Base-by-base conservation (phyloP, 2,888 invertebrate species). In the Plemyria rubiginata region DNA sequence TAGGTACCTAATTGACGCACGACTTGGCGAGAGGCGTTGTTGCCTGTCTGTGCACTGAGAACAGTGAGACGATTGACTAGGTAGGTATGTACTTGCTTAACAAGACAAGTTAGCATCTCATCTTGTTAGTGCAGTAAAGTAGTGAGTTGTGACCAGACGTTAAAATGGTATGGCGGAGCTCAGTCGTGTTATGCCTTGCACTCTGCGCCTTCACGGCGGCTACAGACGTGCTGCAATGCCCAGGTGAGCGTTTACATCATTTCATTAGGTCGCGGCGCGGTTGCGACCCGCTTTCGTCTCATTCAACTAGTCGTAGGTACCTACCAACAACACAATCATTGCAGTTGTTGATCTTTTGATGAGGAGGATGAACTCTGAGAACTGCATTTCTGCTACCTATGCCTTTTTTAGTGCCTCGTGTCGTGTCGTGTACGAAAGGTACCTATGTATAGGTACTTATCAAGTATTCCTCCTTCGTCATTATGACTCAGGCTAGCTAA, bases 161-260 rank as follows among this genome's bases (percentile, higher is more conserved):
- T 74, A 80, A 64, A 65, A 90, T 91, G 91, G 74, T 79, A 61
- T 72, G 79, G 53, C 66, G 76, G 54, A 77, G 86, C 74, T 77
- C 77, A 72, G 75, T 88, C 73, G 84, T 85, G 82, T 83, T 66
- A 2, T 53, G 79, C 69, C 72, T 78, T 59, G 78, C 75, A 38
- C 66, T 87, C 36, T 41, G 86, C 65, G 84, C 84, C 46, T 51
- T 77, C 55, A 78, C 79, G 40, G 75, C 77, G 51, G 87, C 88
- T 67, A 86, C 87, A 6, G 70, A 85, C 41, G 90, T 92, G 66
- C 60, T 76, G 32, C 88, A 88, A 81, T 92, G 92, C 73, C 53
- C 76, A 68, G 88, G 92, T 92, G 75, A 85, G 84, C 80, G 56
- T 79, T 81, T 82, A 82, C 75, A 75, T 82, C 81, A 85, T 70